Base-by-base conservation (phyloP, 2,888 invertebrate genomes). In the Opisthograptis luteolata region DNA sequence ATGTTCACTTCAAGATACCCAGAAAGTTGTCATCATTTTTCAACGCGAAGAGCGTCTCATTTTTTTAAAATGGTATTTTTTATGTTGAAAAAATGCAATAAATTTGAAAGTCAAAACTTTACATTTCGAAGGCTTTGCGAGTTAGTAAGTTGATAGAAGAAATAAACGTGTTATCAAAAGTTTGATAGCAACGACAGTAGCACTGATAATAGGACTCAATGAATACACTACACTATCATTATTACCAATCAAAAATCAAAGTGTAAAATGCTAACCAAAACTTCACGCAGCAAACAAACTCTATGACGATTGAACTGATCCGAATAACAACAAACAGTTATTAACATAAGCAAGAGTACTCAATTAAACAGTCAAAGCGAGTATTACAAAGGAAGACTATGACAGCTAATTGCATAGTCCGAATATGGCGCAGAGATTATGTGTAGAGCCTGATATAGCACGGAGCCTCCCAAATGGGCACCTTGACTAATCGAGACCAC, bases 401-500 rank as follows among this genome's bases (percentile, higher is more conserved):
- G 84, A 84, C 83, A 81, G 79, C 76, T 85, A 85, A 87, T 86
- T 84, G 82, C 75, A 64, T 66, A 45, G 66, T 69, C 76, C 85
- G 70, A 79, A 86, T 77, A 86, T 72, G 87, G 87, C 57, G 64
- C 66, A 62, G 65, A 81, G 81, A 86, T 87, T 80, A 81, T 74
- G 67, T 63, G 48, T 40, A 25, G 35, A 30, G 62, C 76, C 82
- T 72, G 78, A 79, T 85, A 82, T 74, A 77, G 80, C 65, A 62
- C 60, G 62, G 64, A 68, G 47, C 55, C 49, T 63, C 77, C 68
- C 69, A 80, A 81, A 84, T 80, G 82, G 83, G 72, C 69, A 79
- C 81, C 86, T 83, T 86, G 84, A 88, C 87, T 88, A 89, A 89
- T 88, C 77, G 76, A 64, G 54, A 68, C 57, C 72, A 73, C 72